Evolutionary conservation across 2,113 vertebrate genomes (phyloP), one percentile per base, ranked within the genome.

Genomic region (Colaptes auratus): DNA sequence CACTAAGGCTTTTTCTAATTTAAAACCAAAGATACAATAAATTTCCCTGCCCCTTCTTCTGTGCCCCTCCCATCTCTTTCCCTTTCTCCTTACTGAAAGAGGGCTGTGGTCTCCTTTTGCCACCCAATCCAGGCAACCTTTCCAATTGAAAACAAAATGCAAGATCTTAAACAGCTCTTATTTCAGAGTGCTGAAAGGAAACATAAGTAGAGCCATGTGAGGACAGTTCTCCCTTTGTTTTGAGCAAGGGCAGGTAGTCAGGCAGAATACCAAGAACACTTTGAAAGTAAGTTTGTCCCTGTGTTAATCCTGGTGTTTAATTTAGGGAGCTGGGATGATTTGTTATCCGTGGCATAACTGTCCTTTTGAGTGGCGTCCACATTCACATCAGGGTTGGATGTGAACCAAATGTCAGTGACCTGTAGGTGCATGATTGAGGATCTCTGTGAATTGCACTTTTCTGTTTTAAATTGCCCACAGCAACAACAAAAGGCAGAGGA

Each of bases 161-260:
- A 65, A 67, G 53, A 55, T 35, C 80, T 88, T 84, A 73, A 81
- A 30, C 28, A 42, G 61, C 35, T 95, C 82, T 88, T 64, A 59
- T 88, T 95, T 95, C 93, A 79, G 80, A 84, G 69, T 1, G 5
- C 35, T 91, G 92, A 61, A 88, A 72, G 55, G 89, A 83, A 96
- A 65, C 27, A 2, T 30, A 91, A 93, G 79, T 60, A 86, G 91
- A 82, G 58, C 50, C 42, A 1, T 72, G 58, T 31, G 77, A 91
- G 69, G 76, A 86, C 85, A 90, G 66, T 81, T 90, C 24, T 91
- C 35, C 66, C 58, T 90, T 95, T 93, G 70, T 96, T 93, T 84
- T 42, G 64, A 65, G 5, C 60, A 88, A 91, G 73, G 86, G 35
- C 66, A 91, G 75, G 46, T 88, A 70, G 75, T 65, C 21, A 21